Conservation (phyloP, 2,113 vertebrate genomes). For the Psilopogon haemacephalus region DNA sequence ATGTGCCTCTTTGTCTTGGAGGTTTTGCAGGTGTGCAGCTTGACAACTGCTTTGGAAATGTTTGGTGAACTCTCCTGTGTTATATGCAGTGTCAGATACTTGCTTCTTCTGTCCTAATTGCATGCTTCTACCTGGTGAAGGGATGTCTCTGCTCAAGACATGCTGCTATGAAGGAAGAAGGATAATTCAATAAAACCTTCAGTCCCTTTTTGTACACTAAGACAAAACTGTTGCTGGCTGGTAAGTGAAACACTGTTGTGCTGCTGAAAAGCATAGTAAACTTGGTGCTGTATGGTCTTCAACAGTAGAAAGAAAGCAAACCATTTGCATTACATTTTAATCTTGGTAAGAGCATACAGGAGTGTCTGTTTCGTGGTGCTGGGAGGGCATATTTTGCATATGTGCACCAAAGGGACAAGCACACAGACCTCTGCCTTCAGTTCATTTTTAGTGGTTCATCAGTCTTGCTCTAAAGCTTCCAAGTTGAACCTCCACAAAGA, state of each 20-base stretch:
- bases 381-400: neutral
- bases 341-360: neutral
- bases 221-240: neutral
- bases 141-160: neutral
- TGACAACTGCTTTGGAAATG: neutral
- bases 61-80: neutral
- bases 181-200: neutral
- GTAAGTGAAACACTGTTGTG: neutral
- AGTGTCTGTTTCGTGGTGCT: neutral
- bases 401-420: neutral
- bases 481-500: neutral
- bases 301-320: neutral
- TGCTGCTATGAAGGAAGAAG: neutral
- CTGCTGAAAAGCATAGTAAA: neutral
- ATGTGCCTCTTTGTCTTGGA: neutral
- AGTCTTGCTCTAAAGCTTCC: neutral
- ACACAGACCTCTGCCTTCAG: neutral
- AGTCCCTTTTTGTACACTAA: neutral
- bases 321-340: neutral
- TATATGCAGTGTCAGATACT: fast-evolving
- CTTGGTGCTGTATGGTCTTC: neutral
- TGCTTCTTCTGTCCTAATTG: neutral
- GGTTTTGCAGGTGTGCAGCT: neutral
- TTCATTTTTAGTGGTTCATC: neutral
- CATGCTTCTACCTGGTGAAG: neutral